phyloP scores from a whole-genome alignment of 2,888 invertebrate species.

The Hydraecia micacea region DNA sequence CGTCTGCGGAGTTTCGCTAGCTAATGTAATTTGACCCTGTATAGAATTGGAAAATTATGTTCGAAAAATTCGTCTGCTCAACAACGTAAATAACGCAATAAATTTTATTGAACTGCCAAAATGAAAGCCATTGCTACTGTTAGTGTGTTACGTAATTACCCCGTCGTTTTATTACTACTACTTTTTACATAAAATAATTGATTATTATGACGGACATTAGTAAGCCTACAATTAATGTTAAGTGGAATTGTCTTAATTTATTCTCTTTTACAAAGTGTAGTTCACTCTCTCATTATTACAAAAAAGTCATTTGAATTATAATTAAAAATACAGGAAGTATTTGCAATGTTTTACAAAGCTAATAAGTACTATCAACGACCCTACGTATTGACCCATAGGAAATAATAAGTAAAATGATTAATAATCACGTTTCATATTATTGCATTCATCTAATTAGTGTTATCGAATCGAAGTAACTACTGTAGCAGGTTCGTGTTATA shows the following conservation, averaged over 20 bases:
- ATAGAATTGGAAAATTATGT: neutral
- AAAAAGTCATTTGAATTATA: neutral
- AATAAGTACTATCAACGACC: constrained; percentile 38
- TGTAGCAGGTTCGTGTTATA: neutral
- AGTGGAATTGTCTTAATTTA: neutral
- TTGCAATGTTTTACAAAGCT: constrained; percentile 15
- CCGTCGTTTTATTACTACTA: no score
- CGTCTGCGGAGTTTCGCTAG: neutral
- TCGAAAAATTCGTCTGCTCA: no score
- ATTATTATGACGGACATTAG: neutral
- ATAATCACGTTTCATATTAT: constrained; percentile 54
- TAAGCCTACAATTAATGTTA: neutral
- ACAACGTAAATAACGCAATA: no score
- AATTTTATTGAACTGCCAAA: no score
- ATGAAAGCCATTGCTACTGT: no score
- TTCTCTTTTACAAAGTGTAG: neutral
- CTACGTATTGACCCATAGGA: constrained; percentile 28
- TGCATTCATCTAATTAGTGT: constrained; percentile 50
- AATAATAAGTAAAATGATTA: constrained; percentile 39
- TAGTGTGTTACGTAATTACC: no score
- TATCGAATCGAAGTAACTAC: constrained; percentile 52
- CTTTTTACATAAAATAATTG: neutral
- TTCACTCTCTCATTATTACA: neutral
- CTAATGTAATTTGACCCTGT: neutral
- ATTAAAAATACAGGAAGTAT: constrained; percentile 13